Base-by-base conservation (phyloP, 2,113 vertebrate genomes). In the Oenanthe oenanthe region DNA sequence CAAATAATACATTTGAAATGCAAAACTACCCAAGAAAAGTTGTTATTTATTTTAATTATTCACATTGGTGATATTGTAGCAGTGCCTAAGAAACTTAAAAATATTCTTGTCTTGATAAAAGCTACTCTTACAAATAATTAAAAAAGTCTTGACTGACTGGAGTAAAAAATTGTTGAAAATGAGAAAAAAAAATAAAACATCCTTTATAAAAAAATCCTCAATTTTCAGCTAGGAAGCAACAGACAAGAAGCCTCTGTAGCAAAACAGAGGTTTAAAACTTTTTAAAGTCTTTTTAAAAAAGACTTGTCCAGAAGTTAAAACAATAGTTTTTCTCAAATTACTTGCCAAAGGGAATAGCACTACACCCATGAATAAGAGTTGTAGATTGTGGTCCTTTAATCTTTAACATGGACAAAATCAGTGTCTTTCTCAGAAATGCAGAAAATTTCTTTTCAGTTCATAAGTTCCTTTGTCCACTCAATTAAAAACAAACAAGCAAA, bases 21-120 rank as follows among this genome's bases (percentile, higher is more conserved):
- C 31, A 88, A 80, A 78, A n/a, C 13, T 65, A 68, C 13, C 12
- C 40, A 24, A 48, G 15, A 21, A 17, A 61, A 91, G 14, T 67
- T 89, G 22, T 61, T 87, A 38, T 48, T 83, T 75, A 47, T 62
- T 93, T 77, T 89, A 86, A 60, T 85, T 89, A 85, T 78, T 93
- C 22, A 45, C 48, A 43, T 71, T 9, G 84, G 16, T 82, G 40
- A 68, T 71, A 72, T 25, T 75, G 12, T 48, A 87, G 13, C 8
- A 91, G 26, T 58, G 78, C 7, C 24, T 58, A 73, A 83, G 21
- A 82, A 73, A 5, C 6, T 68, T 51, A 48, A 54, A 70, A 81
- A 51, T 65, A 74, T 48, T 73, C 36, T 34, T 43, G 7, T 67
- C 50, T 57, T 78, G 14, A 63, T n/a, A 34, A 48, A 75, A 86